Evolutionary conservation across 2,113 vertebrate genomes (phyloP), one percentile per base, ranked within the genome.

Genomic region (Neolamprologus sp.): DNA sequence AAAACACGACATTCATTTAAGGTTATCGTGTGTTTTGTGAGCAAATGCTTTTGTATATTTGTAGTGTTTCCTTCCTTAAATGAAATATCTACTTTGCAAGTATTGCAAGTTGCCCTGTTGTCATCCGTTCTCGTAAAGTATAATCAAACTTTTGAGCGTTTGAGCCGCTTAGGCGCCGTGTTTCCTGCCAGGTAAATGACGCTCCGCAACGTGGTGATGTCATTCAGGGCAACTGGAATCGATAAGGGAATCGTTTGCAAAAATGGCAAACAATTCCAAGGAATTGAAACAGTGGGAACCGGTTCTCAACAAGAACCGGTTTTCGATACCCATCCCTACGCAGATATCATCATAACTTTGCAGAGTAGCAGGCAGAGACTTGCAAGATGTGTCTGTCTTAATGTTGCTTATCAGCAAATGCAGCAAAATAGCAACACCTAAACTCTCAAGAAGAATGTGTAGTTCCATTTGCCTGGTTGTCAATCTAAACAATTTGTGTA

Each of bases 21-120:
- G n/a, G 51, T 54, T 0, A 54, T 21, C 9, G 0, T 0, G n/a
- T 54, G 51, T 54, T 54, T 54, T 54, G 51, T 54, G 51, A 54
- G 51, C n/a, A 54, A 54, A 54, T 54, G 51, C n/a, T 54, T 54
- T 54, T 54, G 9, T 0, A 51, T 51, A 51, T 19, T 19, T 0
- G 4, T 5, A 21, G 51, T 54, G 51, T 54, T 12, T 54, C 51
- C n/a, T 54, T 2, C 5, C 51, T 21, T 54, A 53, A 53, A 53
- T 21, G 0, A 54, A 54, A 12, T 54, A 12, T 54, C 10, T 12
- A 21, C 51, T 54, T 21, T 54, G 5, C 51, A 47, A 47, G 45
- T 47, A 7, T 17, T 47, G 45, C 45, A 54, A 54, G n/a, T 54
- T 54, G 5, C 51, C n/a, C 51, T 21, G 51, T 54, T 21, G 51